Conservation (phyloP, 2,888 invertebrate species). For the Cartodere bifasciata region DNA sequence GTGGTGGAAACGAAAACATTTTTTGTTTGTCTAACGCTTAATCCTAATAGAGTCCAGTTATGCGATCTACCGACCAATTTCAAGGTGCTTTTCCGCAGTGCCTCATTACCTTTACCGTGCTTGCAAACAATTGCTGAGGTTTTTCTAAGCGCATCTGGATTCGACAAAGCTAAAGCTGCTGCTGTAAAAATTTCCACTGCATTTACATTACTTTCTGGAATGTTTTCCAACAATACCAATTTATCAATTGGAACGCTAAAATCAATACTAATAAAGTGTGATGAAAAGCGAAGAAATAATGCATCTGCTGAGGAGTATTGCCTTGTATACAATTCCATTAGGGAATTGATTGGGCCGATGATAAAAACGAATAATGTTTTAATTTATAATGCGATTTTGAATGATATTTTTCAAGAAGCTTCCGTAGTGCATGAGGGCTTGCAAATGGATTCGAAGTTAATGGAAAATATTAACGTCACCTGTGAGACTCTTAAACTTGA, state of each 20-base stretch:
- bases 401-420: constrained; percentile 82
- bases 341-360: constrained; percentile 77
- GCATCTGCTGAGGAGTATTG: constrained; percentile 60
- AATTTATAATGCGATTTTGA: constrained; percentile 67
- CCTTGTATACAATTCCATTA: constrained; percentile 62
- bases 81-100: constrained; percentile 64
- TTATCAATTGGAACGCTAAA: constrained; percentile 74
- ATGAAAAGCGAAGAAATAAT: constrained; percentile 56
- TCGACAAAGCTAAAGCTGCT: constrained; percentile 53
- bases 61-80: constrained; percentile 71
- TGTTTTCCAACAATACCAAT: constrained; percentile 65
- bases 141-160: constrained; percentile 63
- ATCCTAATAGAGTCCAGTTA: constrained; percentile 57
- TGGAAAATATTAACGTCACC: no score
- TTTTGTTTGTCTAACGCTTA: constrained; percentile 62
- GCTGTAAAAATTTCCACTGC: constrained; percentile 66
- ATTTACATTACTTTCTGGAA: constrained; percentile 63
- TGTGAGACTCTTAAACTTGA: no score
- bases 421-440: no score
- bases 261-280: constrained; percentile 67
- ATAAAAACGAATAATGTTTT: constrained; percentile 74
- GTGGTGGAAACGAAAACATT: constrained; percentile 42
- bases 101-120: constrained; percentile 77
- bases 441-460: no score
- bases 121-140: constrained; percentile 72